Evolutionary conservation across 2,797 vertebrate species (phyloP).

Genomic region (Holocentrus rufus): DNA sequence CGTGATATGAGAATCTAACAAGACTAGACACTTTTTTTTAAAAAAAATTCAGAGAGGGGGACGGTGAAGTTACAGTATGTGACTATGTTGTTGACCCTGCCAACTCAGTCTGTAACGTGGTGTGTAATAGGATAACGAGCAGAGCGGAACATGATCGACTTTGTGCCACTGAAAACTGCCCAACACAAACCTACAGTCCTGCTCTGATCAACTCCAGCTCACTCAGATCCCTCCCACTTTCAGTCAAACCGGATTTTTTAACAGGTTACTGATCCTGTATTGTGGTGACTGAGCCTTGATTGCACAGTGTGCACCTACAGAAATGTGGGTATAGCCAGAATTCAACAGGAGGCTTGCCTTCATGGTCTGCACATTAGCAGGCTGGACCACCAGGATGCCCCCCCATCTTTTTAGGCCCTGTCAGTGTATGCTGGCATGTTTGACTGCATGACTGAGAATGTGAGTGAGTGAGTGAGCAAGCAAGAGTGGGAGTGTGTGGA

Average conservation of each 20-base stretch:
- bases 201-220: neutral
- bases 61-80: neutral
- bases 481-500: constrained; percentile 41
- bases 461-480: constrained; percentile 32
- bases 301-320: neutral
- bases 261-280: neutral
- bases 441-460: constrained; percentile 7
- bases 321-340: neutral
- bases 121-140: constrained; percentile 2
- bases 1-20: too few species aligned
- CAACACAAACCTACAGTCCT: neutral
- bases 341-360: too few species aligned
- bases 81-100: neutral
- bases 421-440: constrained; percentile 33
- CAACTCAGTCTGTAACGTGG: constrained; percentile 1
- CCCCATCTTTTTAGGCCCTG: constrained; percentile 13
- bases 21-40: too few species aligned
- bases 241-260: neutral
- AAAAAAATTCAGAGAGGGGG: neutral
- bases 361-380: neutral
- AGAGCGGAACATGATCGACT: constrained; percentile 7
- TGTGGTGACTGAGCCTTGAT: neutral
- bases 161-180: neutral
- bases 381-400: constrained; percentile 9
- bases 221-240: too few species aligned